Conservation (phyloP, 2,797 vertebrate species). For the Eleutherodactylus coqui region DNA sequence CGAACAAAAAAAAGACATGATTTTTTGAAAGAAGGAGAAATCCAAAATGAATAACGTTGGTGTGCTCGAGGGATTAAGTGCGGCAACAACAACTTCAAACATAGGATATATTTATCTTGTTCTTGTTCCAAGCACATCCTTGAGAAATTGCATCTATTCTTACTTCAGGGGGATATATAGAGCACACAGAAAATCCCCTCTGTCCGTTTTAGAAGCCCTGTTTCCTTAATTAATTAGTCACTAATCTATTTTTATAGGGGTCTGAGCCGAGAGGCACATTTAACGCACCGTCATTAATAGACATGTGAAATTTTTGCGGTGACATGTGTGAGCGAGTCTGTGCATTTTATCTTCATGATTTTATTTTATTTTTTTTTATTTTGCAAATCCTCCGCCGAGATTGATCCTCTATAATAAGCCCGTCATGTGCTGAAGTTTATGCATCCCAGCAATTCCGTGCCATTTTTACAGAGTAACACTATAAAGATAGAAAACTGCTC, state of each 20-base stretch:
- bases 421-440: conserved; percentile 37
- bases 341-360: conserved; percentile 34
- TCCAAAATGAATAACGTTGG: too few species aligned
- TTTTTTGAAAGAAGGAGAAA: too few species aligned
- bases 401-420: conserved; percentile 51
- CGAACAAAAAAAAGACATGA: too few species aligned
- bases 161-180: background rate
- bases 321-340: conserved; percentile 37
- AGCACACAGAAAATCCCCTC: conserved; percentile 32
- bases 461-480: conserved; percentile 37
- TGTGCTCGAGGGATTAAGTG: background rate
- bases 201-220: conserved; percentile 43
- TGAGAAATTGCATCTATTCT: conserved; percentile 21
- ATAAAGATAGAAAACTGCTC: conserved; percentile 31
- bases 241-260: conserved; percentile 49
- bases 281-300: conserved; percentile 46
- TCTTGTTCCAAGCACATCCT: background rate
- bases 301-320: conserved; percentile 50
- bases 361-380: conserved; percentile 48
- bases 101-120: background rate
- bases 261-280: background rate
- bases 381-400: conserved; percentile 32
- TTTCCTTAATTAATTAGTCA: conserved; percentile 58
- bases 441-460: conserved; percentile 42
- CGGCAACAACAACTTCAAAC: background rate